Conservation (phyloP, 2,888 invertebrate species). For the Cephonodes hylas region DNA sequence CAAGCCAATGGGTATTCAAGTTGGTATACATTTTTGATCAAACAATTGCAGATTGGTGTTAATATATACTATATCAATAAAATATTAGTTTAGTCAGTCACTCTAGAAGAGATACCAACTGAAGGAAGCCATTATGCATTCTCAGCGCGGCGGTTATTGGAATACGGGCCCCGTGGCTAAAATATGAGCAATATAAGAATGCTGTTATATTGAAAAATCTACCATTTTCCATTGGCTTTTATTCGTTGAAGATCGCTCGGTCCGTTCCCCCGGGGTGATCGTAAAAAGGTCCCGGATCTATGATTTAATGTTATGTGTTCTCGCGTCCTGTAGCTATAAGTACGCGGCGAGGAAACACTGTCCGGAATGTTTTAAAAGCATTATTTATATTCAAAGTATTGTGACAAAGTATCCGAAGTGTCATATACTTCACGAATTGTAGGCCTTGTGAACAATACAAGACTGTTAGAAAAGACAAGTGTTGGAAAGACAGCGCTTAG, state of each 20-base stretch:
- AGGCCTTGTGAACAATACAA: no score
- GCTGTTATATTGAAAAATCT: conserved; percentile 14
- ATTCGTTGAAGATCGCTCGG: conserved; percentile 8
- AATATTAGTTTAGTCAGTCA: no score
- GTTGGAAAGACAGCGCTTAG: no score
- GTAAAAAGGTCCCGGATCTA: conserved; percentile 8
- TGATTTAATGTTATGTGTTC: conserved; percentile 8
- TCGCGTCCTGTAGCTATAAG: background rate
- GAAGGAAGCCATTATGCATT: no score
- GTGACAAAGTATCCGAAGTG: background rate
- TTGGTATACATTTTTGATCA: no score
- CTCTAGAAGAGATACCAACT: no score
- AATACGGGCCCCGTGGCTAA: conserved; percentile 1
- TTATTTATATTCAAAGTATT: background rate
- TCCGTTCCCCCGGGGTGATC: background rate
- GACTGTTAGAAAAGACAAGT: no score
- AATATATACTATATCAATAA: no score
- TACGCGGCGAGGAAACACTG: background rate
- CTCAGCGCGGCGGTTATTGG: background rate
- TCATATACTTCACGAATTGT: background rate
- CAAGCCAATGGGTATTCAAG: no score
- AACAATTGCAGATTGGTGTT: no score
- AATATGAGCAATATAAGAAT: conserved; percentile 13
- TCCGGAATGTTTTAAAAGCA: background rate
- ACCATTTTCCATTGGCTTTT: conserved; percentile 8